These are phyloP conservation scores for Potorous gilbertii DNA, from an alignment of 2,797 vertebrate species.

Conservation along the genomic window DNA sequence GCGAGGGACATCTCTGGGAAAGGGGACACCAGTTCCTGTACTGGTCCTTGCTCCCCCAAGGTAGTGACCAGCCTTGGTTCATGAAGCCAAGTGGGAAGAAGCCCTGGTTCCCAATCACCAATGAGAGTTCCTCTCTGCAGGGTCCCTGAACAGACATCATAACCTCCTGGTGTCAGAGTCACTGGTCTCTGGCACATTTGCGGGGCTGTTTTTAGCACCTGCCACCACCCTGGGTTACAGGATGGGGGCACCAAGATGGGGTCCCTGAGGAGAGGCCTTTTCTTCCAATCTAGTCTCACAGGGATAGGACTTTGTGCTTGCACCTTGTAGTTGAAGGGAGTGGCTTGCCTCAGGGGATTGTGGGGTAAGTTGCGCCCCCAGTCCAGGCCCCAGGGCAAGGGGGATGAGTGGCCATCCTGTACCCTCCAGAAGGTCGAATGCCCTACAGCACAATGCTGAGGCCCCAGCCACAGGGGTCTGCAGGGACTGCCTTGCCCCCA, in stretches of 20 bases:
- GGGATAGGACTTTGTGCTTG: constrained; percentile 71
- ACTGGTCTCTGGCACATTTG: constrained; percentile 56
- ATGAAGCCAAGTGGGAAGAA: not conserved
- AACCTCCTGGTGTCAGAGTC: constrained; percentile 28
- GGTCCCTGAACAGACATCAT: constrained; percentile 57
- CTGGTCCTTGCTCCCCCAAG: not conserved
- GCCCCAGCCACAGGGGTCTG: constrained; percentile 68
- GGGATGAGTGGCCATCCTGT: constrained; percentile 75
- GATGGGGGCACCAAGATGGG: constrained; percentile 60
- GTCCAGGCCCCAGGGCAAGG: constrained; percentile 76
- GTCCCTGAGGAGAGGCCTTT: constrained; percentile 55
- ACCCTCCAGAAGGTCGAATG: constrained; percentile 73
- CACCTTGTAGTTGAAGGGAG: constrained; percentile 73
- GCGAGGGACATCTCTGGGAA: not conserved
- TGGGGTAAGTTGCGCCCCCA: constrained; percentile 68
- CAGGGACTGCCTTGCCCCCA: not conserved
- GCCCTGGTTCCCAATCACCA: not conserved
- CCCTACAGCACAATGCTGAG: constrained; percentile 58
- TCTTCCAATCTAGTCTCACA: constrained; percentile 76
- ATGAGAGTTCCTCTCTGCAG: not conserved
- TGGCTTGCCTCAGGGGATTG: constrained; percentile 71
- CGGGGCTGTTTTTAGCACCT: constrained; percentile 48
- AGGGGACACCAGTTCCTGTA: not conserved
- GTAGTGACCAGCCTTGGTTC: not conserved
- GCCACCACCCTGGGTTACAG: constrained; percentile 12